Base-by-base conservation (phyloP, 1,140 invertebrate species). In the Pogonus chalceus region DNA sequence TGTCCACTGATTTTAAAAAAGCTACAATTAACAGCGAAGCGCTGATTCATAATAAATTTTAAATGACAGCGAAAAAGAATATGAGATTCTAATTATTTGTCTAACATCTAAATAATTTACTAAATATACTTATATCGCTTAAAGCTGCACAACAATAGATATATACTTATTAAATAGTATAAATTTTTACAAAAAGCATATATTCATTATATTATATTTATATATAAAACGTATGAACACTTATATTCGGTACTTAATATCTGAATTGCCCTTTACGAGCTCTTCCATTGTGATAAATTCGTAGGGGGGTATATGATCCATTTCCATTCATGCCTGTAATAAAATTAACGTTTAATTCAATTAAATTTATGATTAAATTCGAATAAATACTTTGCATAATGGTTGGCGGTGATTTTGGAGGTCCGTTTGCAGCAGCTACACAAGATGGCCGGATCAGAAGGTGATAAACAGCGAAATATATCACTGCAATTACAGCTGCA, bases 231-330 rank as follows among this genome's bases (percentile, higher is more conserved):
- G 31, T 48, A 49, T 48, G 23, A 47, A 49, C 43, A 47, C 23
- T 26, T 12, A 23, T 35, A 16, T 23, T 43, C 18, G 37, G 53
- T 35, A 56, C 61, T 82, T 73, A 88, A 68, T 86, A 88, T 67
- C 83, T 79, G 72, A 87, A 87, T 65, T 88, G 83, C 56, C 83
- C 84, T 69, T 87, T 87, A 65, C 78, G 79, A 51, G 81, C 84
- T 65, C 82, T 76, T 60, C 83, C 82, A 62, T 87, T 86, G 68
- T 87, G 84, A 60, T 87, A 87, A 1, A 88, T 84, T 61, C 83
- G 73, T 62, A 88, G 74, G 2, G 86, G 85, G 14, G 85, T 84
- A 63, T 88, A 88, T 60, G 76, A 83, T 24, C 84, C 83, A 64
- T 84, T 84, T n/a, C 77, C 74, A 60, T 82, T 82, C 64, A 80